Evolutionary conservation across 2,113 vertebrate species (phyloP), one percentile per base, ranked within the genome.

Genomic region (Pachycephala philippinensis): DNA sequence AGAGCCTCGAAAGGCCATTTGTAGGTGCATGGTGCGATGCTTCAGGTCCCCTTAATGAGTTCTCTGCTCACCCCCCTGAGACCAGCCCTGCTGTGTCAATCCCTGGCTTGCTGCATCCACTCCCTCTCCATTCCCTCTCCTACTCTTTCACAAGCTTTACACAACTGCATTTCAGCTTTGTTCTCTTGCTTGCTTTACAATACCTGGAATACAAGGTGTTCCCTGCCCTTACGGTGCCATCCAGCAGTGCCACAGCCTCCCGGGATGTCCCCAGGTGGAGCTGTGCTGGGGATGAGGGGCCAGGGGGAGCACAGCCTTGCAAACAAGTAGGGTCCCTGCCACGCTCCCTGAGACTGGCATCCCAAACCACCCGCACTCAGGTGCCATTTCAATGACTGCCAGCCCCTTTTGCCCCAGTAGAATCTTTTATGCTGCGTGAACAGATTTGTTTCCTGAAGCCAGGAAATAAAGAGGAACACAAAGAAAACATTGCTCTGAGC

Each of bases 331-430:
- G 19, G 33, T 9, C 77, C 15, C 49, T 79, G 23, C 61, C 3
- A 0, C 0, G 0, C 5, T 72, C 24, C 13, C 31, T 2, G 1
- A 87, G 27, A 39, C 30, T 3, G 2, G 40, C 53, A 92, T 35
- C 69, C 33, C 80, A 84, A 54, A 47, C 26, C 69, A 68, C 13
- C 30, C 60, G 40, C 30, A 39, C 20, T 19, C 6, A 1, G 45
- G 40, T 77, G 50, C 44, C 19, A 3, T 82, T 81, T 27, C 44
- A 28, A 0, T 1, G 1, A 33, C 49, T 76, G 57, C 83, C 75
- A 75, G n/a, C n/a, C 23, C 35, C 15, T 21, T 64, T 83, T 80
- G 28, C 53, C 35, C 20, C 16, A 15, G 27, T 4, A 35, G 49
- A 49, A 52, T 59, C 10, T 11, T 69, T 86, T 64, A 56, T 0